Conservation (phyloP, 2,888 invertebrate genomes). For the Shargacucullia verbasci region DNA sequence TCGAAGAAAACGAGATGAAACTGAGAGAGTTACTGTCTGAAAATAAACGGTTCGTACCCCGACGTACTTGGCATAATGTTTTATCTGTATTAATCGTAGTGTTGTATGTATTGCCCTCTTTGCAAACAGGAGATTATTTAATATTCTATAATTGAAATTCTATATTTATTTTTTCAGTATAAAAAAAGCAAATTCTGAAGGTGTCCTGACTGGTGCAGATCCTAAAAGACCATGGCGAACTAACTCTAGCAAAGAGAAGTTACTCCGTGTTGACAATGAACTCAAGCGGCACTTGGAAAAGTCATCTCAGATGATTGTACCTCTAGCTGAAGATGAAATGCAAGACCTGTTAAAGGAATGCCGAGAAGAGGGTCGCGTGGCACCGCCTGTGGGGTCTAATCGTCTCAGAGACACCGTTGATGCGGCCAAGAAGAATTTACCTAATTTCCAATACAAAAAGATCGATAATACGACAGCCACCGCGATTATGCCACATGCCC, state of each 20-base stretch:
- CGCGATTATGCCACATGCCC: conserved; percentile 71
- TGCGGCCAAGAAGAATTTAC: conserved; percentile 75
- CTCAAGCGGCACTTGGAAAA: conserved; percentile 76
- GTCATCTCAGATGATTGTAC: conserved; percentile 64
- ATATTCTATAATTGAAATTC: neutral
- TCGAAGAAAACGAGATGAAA: conserved; percentile 77
- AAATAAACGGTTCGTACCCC: conserved; percentile 66
- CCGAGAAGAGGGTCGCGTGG: conserved; percentile 57
- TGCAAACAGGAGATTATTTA: too few relatives aligned
- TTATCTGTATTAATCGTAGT: too few relatives aligned
- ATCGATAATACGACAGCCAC: conserved; percentile 79
- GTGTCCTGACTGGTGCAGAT: conserved; percentile 59
- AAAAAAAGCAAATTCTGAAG: conserved; percentile 59
- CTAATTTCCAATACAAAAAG: conserved; percentile 79
- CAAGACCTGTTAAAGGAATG: conserved; percentile 72
- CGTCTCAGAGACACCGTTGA: conserved; percentile 75
- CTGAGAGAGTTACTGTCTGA: conserved; percentile 67
- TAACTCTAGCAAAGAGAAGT: conserved; percentile 76
- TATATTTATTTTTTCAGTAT: conserved; percentile 58
- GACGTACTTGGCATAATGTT: too few relatives aligned
- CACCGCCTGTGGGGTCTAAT: conserved; percentile 61
- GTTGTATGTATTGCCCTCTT: too few relatives aligned
- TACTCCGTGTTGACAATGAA: conserved; percentile 77
- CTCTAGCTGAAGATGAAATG: conserved; percentile 73
- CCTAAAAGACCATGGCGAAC: conserved; percentile 82